Conservation (phyloP, 2,113 vertebrate genomes). For the Sphaerodactylus townsendi region DNA sequence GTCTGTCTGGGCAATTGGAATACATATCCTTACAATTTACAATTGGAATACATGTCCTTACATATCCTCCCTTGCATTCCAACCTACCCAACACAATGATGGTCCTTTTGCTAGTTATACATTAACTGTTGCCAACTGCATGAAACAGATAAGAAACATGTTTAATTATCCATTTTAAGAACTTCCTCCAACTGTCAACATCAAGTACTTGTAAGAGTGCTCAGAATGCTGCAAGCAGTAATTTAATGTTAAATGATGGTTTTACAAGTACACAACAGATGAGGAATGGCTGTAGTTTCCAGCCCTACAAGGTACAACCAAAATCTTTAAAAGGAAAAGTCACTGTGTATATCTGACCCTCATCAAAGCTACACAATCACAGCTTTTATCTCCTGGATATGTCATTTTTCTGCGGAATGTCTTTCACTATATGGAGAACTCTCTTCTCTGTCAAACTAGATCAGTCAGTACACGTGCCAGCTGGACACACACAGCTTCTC, state of each 20-base stretch:
- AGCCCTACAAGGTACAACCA: background rate
- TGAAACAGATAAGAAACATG: conserved; percentile 1
- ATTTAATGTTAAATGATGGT: background rate
- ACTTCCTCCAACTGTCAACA: conserved; percentile 9
- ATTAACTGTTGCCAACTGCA: conserved; percentile 15
- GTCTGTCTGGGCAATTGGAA: background rate
- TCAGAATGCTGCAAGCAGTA: conserved; percentile 1
- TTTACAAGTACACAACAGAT: background rate
- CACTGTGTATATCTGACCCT: background rate
- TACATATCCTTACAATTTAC: background rate
- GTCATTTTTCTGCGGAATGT: background rate
- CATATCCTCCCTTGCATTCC: background rate
- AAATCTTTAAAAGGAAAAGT: background rate
- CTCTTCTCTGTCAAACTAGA: background rate
- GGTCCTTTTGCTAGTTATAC: background rate
- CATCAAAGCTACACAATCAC: too few species aligned
- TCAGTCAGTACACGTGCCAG: background rate
- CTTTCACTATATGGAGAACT: background rate
- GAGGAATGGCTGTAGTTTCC: background rate
- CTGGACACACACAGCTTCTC: background rate
- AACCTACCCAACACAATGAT: background rate
- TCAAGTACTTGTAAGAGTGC: background rate
- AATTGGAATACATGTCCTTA: too few species aligned
- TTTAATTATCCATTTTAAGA: conserved; percentile 16
- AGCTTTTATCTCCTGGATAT: background rate